Evolutionary conservation across 2,797 vertebrate species (phyloP).

Genomic region (Darevskia nairensis): DNA sequence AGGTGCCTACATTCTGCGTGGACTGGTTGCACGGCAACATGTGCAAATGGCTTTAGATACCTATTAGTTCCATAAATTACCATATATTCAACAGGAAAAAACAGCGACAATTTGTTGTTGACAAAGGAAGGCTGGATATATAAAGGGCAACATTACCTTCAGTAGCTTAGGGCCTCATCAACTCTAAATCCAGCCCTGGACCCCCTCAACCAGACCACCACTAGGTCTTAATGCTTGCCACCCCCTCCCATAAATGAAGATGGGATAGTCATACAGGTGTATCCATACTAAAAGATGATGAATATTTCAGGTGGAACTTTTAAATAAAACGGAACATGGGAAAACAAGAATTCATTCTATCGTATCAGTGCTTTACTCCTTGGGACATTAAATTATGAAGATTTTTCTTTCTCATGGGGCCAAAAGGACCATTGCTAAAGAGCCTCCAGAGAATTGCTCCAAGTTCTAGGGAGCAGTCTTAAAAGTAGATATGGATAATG

Average conservation of each 20-base stretch:
- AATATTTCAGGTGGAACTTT: background rate
- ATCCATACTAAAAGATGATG: background rate
- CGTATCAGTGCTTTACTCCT: slow-evolving; percentile 4
- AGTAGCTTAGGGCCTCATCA: too few species aligned
- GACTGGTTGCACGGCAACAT: too few species aligned
- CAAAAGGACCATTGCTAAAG: slow-evolving; percentile 15
- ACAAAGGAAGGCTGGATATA: too few species aligned
- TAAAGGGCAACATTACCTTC: too few species aligned
- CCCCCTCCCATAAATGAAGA: too few species aligned
- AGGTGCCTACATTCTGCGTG: too few species aligned
- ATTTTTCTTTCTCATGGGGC: slow-evolving; percentile 23
- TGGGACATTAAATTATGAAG: slow-evolving; percentile 19
- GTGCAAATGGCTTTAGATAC: too few species aligned
- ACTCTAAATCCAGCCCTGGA: background rate
- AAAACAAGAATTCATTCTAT: background rate
- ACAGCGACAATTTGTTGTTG: too few species aligned
- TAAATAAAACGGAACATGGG: background rate
- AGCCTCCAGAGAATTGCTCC: slow-evolving; percentile 36
- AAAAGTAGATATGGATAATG: slow-evolving; percentile 15
- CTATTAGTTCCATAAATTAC: too few species aligned
- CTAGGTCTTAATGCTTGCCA: background rate
- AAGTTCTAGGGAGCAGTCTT: slow-evolving; percentile 25
- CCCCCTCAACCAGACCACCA: too few species aligned
- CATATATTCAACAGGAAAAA: too few species aligned
- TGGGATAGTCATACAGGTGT: slow-evolving; percentile 11